Base-by-base conservation (phyloP, 2,797 vertebrate species). In the Falco rusticolus region DNA sequence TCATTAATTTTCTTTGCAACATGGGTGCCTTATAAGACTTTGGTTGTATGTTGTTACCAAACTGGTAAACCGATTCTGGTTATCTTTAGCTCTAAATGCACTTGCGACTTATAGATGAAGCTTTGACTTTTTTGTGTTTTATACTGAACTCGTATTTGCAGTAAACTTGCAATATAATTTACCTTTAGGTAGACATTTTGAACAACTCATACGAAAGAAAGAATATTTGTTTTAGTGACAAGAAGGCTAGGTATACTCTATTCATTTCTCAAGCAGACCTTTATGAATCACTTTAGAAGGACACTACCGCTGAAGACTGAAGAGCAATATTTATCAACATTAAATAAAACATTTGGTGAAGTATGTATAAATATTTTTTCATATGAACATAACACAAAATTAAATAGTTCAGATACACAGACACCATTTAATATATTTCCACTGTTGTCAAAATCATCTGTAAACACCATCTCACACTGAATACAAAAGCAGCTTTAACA, bases 401-500 rank as follows among this genome's bases (percentile, higher is more conserved):
- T 97, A 98, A 98, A 98, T 98, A 98, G 97, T 93, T 98, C 97
- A 98, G 98, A 98, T 98, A 99, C 98, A 98, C 97, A 98, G 98
- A 98, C 98, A 98, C 98, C 98, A 98, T 98, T 97, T 98, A 98
- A 98, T 98, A 98, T 98, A 98, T 95, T 93, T 97, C 98, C 98
- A 99, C 98, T 97, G 97, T 97, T 97, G 98, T 98, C 97, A 97
- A 98, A 97, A 98, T 98, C 97, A 98, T 95, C 97, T 98, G 98
- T 99, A 99, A 99, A 99, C 98, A 98, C 99, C 98, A 98, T 98
- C 98, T 98, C 98, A 99, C 98, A 98, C 97, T 97, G 97, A 98
- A 99, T 98, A 99, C 98, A 98, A 98, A 98, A 98, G 98, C 98
- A 98, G 98, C 98, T 98, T 98, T 97, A 98, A 98, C 96, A 97